Base-by-base conservation (phyloP, 2,888 invertebrate species). In the Xanthorhoe spadicearia region DNA sequence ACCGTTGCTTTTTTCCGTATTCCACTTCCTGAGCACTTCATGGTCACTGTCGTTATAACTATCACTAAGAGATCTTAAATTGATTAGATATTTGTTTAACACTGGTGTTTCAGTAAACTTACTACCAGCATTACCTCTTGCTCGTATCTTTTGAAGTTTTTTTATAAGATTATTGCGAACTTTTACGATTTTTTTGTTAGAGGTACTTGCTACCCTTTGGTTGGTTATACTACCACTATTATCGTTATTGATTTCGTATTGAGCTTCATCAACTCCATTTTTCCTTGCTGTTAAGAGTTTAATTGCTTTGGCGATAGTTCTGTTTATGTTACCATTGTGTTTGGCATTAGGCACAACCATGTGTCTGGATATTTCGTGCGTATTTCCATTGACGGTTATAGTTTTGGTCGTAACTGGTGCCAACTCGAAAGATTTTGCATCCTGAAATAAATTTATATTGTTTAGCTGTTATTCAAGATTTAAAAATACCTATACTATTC, bases 311-410 rank as follows among this genome's bases (percentile, higher is more conserved):
- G 15, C 35, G 2, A 38, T 28, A 8, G 58, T 17, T 10, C 18
- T n/a, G 19, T 19, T 38, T 7, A 1, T 43, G 1, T 28, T 10
- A 18, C n/a, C 46, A 10, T 48, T n/a, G 9, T 18, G 10, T 48
- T 35, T n/a, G 52, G 49, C 57, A 7, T 61, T 60, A 8, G 72
- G 70, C 8, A 69, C 53, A 15, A 70, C 2, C 2, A 59, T 50
- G 38, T 62, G 70, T 23, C 61, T 63, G 6, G 65, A 61, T 43
- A 65, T 55, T 46, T 69, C 57, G 50, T 67, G 69, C 13, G 61
- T 69, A 0, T 32, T 67, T 4, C 69, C 70, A 56, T 72, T 18
- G 46, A 51, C 60, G 48, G 54, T 43, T 8, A 61, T 35, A 0
- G 62, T 68, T 13, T 61, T 59, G 4, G 58, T 64, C 13, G 54